phyloP scores from a whole-genome alignment of 2,888 invertebrate species.

The Cephus pygmeus region DNA sequence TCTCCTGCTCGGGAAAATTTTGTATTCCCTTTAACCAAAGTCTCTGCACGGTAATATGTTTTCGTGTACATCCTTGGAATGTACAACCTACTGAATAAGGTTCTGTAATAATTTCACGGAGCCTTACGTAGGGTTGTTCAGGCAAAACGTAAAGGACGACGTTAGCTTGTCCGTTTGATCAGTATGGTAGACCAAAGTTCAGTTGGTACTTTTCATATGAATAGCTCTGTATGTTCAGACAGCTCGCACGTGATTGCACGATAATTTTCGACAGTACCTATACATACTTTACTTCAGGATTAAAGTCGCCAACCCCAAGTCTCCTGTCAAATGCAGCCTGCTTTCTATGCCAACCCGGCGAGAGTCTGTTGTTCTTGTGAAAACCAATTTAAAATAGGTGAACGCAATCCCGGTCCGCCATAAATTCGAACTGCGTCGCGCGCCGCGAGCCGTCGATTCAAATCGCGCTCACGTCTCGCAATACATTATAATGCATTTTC shows the following conservation, averaged over 20 bases:
- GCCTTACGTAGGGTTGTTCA: no score
- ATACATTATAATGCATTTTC: constrained; percentile 55
- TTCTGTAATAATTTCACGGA: no score
- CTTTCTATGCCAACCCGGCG: neutral
- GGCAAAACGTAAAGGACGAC: neutral
- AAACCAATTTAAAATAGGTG: constrained; percentile 39
- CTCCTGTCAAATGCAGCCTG: neutral
- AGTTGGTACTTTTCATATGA: neutral
- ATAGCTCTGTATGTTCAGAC: neutral
- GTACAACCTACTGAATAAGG: neutral
- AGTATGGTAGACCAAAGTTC: neutral
- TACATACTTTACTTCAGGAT: neutral
- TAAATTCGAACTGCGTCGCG: constrained; percentile 38
- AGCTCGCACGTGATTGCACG: neutral
- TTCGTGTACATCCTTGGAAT: neutral
- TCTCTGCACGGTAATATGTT: neutral
- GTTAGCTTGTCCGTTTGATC: neutral
- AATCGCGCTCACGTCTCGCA: constrained; percentile 47
- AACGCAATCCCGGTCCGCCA: constrained; percentile 35
- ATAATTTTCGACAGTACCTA: neutral
- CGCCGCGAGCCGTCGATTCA: constrained; percentile 38
- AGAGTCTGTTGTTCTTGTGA: constrained; percentile 25
- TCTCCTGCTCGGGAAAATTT: neutral
- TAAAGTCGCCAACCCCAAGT: neutral
- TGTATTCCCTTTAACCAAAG: neutral